phyloP scores from a whole-genome alignment of 2,888 invertebrate species.

The Stenurella melanura region DNA sequence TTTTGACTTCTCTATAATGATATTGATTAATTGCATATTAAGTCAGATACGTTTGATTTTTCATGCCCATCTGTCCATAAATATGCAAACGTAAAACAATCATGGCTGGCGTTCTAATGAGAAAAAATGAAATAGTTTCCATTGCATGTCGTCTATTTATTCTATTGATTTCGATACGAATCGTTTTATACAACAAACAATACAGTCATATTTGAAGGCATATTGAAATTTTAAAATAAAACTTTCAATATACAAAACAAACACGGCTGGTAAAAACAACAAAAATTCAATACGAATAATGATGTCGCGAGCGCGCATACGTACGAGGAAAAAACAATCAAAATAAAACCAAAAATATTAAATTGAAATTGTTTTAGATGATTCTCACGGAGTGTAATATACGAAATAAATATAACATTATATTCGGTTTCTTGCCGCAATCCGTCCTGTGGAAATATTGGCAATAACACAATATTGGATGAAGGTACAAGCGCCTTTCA shows the following conservation, averaged over 20 bases:
- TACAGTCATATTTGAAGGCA: conserved; percentile 34
- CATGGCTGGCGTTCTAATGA: conserved; percentile 1
- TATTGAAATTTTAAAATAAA: conserved; percentile 39
- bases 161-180: conserved; percentile 32
- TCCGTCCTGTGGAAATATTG: background rate
- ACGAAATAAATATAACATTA: background rate
- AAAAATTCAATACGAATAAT: conserved; percentile 24
- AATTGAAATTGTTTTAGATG: conserved; percentile 10
- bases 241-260: conserved; percentile 32
- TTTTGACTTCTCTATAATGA: no score
- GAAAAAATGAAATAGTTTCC: conserved; percentile 31
- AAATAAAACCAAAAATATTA: conserved; percentile 11
- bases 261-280: conserved; percentile 29
- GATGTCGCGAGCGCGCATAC: conserved; percentile 7
- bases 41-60: conserved; percentile 2
- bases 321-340: conserved; percentile 7
- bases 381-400: background rate
- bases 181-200: conserved; percentile 42
- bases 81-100: conserved; percentile 24
- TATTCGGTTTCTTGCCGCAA: background rate
- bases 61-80: conserved; percentile 10
- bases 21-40: background rate
- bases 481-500: no score
- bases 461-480: background rate
- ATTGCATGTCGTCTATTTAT: conserved; percentile 32